Base-by-base conservation (phyloP, 2,113 vertebrate species). In the Periophthalmus modestus region DNA sequence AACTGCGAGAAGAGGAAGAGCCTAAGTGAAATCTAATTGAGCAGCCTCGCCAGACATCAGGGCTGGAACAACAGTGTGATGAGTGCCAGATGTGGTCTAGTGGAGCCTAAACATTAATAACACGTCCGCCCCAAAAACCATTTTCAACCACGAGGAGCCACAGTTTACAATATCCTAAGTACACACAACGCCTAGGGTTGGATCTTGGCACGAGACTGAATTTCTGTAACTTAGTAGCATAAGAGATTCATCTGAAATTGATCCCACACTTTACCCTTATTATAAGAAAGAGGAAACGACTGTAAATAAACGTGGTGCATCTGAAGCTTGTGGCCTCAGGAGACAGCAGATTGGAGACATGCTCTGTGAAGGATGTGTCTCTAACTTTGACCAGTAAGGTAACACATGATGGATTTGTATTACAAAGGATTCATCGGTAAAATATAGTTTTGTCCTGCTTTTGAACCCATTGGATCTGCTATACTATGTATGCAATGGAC, bases 11-110 rank as follows among this genome's bases (percentile, higher is more conserved):
- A 82, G 86, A 93, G 88, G 90, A 93, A 92, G 89, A 91, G 90
- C 86, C 90, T 89, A 86, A 90, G 90, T 92, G 89, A 87, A 92
- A 92, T 92, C 87, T 92, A 92, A 93, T 93, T 93, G 92, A 89
- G 88, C 86, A 70, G 87, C 88, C 86, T 87, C 89, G 88, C 87
- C 90, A 91, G 90, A 90, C 91, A 91, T 91, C 85, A 90, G 85
- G 90, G 90, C 91, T 92, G 88, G 85, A 93, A 89, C 86, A 92
- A 89, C 91, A 87, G 75, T 7, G 75, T 90, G 90, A 93, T 93
- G 86, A 85, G 86, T 90, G 89, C 91, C 93, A 93, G 91, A 92
- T 93, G 91, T 92, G 90, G 86, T 90, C 82, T 78, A 78, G 85
- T 72, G 69, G 81, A 88, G 88, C 77, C 88, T 76, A 87, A 92